These are phyloP conservation scores for Drosophila hamatofila DNA, from an alignment of 2,888 invertebrate genomes.

Conservation along the genomic window DNA sequence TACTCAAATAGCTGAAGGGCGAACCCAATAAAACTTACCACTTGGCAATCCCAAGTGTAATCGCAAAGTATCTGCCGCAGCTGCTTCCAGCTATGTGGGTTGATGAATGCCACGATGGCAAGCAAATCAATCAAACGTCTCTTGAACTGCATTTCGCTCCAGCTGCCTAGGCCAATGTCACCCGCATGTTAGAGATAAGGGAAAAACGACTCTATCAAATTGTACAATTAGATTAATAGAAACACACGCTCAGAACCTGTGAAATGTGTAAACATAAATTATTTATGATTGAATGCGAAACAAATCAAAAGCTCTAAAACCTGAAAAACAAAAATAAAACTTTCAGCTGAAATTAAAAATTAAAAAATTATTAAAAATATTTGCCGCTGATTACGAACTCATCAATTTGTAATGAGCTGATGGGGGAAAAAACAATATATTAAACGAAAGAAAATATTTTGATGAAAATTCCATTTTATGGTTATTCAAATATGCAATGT, in stretches of 20 bases:
- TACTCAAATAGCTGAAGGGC: constrained; percentile 21
- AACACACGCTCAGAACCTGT: constrained; percentile 15
- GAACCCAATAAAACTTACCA: constrained; percentile 47
- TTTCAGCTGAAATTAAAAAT: constrained; percentile 38
- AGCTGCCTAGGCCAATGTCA: constrained; percentile 44
- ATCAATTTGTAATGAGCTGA: constrained; percentile 66
- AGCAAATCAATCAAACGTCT: constrained; percentile 52
- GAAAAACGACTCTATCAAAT: constrained; percentile 24
- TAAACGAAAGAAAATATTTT: constrained; percentile 22
- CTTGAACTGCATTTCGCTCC: constrained; percentile 4
- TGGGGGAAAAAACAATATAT: constrained; percentile 11
- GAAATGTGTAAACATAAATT: constrained; percentile 51
- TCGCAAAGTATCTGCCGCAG: constrained; percentile 29
- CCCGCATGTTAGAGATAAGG: constrained; percentile 41
- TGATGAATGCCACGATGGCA: constrained; percentile 34
- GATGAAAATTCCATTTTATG: constrained; percentile 28
- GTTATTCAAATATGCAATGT: constrained; percentile 44
- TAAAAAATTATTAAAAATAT: constrained; percentile 46
- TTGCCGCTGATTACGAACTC: constrained; percentile 53
- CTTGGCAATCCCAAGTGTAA: constrained; percentile 19
- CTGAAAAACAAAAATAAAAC: constrained; percentile 24
- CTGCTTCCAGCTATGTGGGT: constrained; percentile 8
- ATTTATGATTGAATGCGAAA: constrained; percentile 59
- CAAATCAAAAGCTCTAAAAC: constrained; percentile 47
- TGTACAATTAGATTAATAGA: constrained; percentile 65